A percentile compares a stretch with the other conserved stretches of the same genome.
Evolutionary conservation across 2,113 vertebrate genomes (phyloP).

Genomic region (Calcarius ornatus): DNA sequence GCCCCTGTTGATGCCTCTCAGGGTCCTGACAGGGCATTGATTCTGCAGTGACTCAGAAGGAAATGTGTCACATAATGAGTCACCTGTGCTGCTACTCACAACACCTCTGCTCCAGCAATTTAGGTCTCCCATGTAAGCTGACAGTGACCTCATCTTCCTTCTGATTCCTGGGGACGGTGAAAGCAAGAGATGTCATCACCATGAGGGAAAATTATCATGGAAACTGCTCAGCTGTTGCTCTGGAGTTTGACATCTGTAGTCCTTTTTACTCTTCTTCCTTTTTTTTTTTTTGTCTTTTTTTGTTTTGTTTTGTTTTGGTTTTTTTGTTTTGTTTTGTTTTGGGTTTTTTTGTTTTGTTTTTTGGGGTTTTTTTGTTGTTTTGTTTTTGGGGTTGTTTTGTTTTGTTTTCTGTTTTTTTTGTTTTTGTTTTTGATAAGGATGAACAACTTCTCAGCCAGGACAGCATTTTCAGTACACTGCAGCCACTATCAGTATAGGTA

Average conservation of each 20-base stretch:
- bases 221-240: background rate
- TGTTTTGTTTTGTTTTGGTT: too few species aligned
- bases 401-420: too few species aligned
- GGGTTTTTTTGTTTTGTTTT: background rate
- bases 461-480: background rate
- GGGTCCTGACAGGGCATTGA: background rate
- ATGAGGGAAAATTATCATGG: background rate
- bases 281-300: too few species aligned
- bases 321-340: too few species aligned
- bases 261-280: background rate
- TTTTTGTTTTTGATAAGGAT: background rate
- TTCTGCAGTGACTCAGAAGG: background rate
- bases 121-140: background rate
- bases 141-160: background rate
- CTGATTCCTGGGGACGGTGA: background rate
- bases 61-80: conserved; percentile 24
- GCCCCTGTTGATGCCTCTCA: background rate
- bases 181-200: background rate
- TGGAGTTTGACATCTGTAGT: background rate
- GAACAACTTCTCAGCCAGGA: background rate
- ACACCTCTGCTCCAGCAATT: background rate
- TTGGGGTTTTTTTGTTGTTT: background rate
- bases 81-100: background rate
- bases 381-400: too few species aligned
- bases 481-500: background rate